These are phyloP conservation scores for Ursus arctos DNA, from an alignment of 2,113 vertebrate genomes.

Conservation along the genomic window DNA sequence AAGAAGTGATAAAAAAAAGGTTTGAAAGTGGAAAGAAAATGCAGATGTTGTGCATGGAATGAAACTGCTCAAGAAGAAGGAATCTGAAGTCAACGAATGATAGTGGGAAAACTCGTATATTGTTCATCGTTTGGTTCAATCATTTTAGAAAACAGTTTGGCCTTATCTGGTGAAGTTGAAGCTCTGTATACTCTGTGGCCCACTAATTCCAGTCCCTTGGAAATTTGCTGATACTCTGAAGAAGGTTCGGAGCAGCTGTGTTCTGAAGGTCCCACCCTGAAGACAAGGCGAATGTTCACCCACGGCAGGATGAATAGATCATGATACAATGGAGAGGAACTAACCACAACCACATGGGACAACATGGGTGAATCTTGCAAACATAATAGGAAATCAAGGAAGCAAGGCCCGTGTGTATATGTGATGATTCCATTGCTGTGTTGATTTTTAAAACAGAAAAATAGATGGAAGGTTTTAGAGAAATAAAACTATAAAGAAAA, in stretches of 20 bases:
- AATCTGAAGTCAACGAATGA: not conserved
- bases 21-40: slow-evolving; percentile 9
- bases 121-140: not conserved
- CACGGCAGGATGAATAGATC: not conserved
- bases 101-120: not conserved
- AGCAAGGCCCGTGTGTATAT: not conserved
- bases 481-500: slow-evolving; percentile 13
- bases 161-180: not conserved
- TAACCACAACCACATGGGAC: not conserved
- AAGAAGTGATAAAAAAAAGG: not conserved
- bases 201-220: not conserved
- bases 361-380: not conserved
- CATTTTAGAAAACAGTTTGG: not conserved
- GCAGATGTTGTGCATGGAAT: not conserved
- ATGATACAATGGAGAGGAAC: not conserved
- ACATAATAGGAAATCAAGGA: not conserved
- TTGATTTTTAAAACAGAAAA: not conserved
- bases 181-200: not conserved
- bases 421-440: not conserved
- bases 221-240: not conserved
- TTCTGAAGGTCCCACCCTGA: not conserved
- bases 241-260: not conserved
- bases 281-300: not conserved
- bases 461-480: not conserved
- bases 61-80: not conserved